Percentiles rank a stretch among this genome's conserved stretches.
Conservation (phyloP, 2,797 vertebrate genomes). For the Alcedo atthis region DNA sequence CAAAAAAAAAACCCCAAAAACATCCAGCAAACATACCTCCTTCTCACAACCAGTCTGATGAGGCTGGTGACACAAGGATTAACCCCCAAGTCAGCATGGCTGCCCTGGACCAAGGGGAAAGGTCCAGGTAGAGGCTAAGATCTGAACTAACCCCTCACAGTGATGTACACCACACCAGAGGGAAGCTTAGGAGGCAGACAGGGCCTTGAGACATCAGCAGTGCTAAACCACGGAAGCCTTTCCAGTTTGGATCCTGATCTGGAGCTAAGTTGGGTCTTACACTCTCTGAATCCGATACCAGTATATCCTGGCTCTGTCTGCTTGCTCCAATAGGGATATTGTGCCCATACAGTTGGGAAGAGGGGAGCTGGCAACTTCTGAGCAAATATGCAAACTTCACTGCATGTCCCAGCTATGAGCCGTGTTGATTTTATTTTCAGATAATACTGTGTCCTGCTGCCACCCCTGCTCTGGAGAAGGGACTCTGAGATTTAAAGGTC, state of each 20-base stretch:
- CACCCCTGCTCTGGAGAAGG: not conserved
- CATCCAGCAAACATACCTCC: not conserved
- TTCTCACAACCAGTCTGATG: not conserved
- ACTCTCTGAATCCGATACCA: not conserved
- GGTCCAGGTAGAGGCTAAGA: not conserved
- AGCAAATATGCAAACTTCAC: not conserved
- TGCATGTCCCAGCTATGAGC: not conserved
- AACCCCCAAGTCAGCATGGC: no score
- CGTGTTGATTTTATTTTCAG: not conserved
- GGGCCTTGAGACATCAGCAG: not conserved
- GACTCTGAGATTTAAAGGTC: not conserved
- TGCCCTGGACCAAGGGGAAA: rapidly evolving
- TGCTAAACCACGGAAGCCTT: not conserved
- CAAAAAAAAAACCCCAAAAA: not conserved
- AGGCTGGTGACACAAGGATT: not conserved
- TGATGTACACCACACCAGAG: not conserved
- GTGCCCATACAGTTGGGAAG: rapidly evolving
- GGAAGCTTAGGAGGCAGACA: not conserved
- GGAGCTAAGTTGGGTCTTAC: not conserved
- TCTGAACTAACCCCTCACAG: not conserved
- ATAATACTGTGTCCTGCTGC: not conserved
- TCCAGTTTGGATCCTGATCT: not conserved
- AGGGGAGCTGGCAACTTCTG: not conserved
- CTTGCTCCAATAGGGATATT: rapidly evolving
- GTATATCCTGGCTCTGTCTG: not conserved